Base-by-base conservation (phyloP, 1,140 invertebrate species). In the Leptonema lineaticorne region DNA sequence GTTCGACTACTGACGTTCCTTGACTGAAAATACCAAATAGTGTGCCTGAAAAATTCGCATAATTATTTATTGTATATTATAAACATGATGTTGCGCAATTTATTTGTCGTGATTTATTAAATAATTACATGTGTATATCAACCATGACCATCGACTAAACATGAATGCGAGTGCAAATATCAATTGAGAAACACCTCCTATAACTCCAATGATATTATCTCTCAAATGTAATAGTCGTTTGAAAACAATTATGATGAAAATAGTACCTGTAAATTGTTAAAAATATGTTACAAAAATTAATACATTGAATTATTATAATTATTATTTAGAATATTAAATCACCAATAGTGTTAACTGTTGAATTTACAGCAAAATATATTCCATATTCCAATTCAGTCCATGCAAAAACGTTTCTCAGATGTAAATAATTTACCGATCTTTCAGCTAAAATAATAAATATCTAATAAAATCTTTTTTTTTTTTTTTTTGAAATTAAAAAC, bases 321-420 rank as follows among this genome's bases (percentile, higher is more conserved):
- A 6, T 6, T 6, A 33, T 33, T 6, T 33, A 6, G 5, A 33
- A 33, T 33, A 56, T 20, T 2, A 27, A n/a, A n/a, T n/a, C 41
- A 75, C 74, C 74, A 26, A 72, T 4, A 5, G 73, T 68, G 9
- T 70, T 67, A 20, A 72, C 62, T 29, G 73, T 71, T 46, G 70
- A 71, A 50, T 56, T 70, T 58, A 80, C 78, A 4, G 79, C 80
- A 7, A 78, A 73, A 62, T 77, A 81, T 5, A 77, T 77, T 5
- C 81, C 78, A 45, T 78, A 83, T 68, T 81, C 75, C 1, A 83
- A 72, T 59, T 82, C 81, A 50, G 79, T 78, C 78, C 78, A 82
- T 22, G 78, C 74, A 68, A 83, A 82, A 65, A 80, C 79, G 67
- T 78, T 77, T 45, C 81, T 74, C 67, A 79, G 78, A 75, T 77